Conservation (phyloP, 2,888 invertebrate genomes). For the Autographa pulchrina region DNA sequence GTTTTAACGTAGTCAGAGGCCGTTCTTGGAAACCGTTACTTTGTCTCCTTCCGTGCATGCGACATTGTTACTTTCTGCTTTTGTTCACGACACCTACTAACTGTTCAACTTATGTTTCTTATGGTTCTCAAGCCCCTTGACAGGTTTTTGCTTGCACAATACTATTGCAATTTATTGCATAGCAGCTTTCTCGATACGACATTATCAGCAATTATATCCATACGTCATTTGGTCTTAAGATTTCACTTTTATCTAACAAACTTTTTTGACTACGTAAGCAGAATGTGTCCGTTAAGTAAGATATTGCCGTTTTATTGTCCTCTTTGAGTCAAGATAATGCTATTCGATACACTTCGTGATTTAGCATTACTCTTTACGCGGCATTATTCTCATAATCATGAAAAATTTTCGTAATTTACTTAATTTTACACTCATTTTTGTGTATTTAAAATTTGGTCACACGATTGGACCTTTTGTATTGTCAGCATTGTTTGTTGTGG, state of each 20-base stretch:
- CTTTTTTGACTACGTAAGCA: conserved; percentile 17
- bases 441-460: conserved; percentile 18
- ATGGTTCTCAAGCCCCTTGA: conserved; percentile 49
- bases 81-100: conserved; percentile 58
- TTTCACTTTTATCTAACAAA: conserved; percentile 42
- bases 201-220: conserved; percentile 52
- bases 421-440: conserved; percentile 8
- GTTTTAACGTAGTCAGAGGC: conserved; percentile 57
- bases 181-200: conserved; percentile 57
- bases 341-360: conserved; percentile 42
- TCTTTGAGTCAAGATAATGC: conserved; percentile 35
- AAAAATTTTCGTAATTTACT: conserved; percentile 17
- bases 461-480: conserved; percentile 17
- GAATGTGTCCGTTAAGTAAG: conserved; percentile 23
- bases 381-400: conserved; percentile 31
- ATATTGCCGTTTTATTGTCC: conserved; percentile 37
- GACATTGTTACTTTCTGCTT: conserved; percentile 69
- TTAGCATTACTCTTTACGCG: conserved; percentile 30
- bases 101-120: conserved; percentile 49
- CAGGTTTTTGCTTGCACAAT: conserved; percentile 61
- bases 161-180: conserved; percentile 57
- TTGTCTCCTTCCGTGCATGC: conserved; percentile 63
- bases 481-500: neutral
- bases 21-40: conserved; percentile 67
- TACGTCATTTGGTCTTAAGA: conserved; percentile 14